A percentile compares a stretch with the other conserved stretches of the same genome.
These are phyloP conservation scores for Paramuricea clavata DNA, from an alignment of 92 coral and sea anemone genomes.

Conservation along the genomic window DNA sequence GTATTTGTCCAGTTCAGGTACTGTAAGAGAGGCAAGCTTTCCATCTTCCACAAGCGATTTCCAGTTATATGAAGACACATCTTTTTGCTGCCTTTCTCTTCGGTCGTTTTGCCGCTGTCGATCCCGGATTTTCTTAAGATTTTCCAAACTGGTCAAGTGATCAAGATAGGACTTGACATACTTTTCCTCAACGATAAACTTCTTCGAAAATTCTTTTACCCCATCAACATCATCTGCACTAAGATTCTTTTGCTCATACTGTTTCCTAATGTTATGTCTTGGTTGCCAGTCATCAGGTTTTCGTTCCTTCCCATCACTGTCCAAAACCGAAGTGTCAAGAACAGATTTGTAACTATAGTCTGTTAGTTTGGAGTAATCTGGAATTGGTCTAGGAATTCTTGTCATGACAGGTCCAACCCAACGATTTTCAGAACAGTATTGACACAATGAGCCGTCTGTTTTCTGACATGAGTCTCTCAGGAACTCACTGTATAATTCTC, in stretches of 20 bases:
- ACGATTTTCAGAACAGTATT: not conserved
- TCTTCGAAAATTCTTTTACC: slow-evolving; percentile 19
- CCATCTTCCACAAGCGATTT: slow-evolving; percentile 20
- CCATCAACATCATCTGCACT: not conserved
- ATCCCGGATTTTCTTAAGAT: not conserved
- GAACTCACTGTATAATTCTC: slow-evolving; percentile 35
- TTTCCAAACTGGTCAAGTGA: not conserved
- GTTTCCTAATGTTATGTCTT: not conserved
- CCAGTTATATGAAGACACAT: slow-evolving; percentile 24
- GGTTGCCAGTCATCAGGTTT: slow-evolving; percentile 8
- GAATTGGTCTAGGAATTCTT: not conserved
- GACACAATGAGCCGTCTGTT: not conserved
- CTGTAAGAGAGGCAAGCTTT: slow-evolving; percentile 3
- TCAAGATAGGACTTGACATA: slow-evolving; percentile 51
- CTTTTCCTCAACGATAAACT: slow-evolving; percentile 56
- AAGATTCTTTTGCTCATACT: not conserved
- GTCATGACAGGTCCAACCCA: not conserved
- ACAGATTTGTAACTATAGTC: not conserved
- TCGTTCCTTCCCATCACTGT: not conserved
- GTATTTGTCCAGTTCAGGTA: slow-evolving; percentile 32
- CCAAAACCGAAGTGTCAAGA: not conserved
- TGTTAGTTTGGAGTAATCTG: not conserved
- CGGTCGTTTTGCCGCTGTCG: not conserved
- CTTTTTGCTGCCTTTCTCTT: not conserved
- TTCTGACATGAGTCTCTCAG: not conserved